Conservation (phyloP, 1,140 invertebrate species). For the Bombus confusus region DNA sequence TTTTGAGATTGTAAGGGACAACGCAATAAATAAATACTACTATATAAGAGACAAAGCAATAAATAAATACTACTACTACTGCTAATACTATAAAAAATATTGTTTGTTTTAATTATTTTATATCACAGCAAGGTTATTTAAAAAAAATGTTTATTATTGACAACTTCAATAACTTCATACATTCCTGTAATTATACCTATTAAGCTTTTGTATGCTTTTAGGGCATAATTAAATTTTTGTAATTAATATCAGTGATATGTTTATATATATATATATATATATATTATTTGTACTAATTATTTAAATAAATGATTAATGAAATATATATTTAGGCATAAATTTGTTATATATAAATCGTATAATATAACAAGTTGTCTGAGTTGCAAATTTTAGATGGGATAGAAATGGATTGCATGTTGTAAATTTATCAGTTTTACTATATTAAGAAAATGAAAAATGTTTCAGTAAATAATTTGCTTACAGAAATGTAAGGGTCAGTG, state of each 20-base stretch:
- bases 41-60: too few relatives aligned
- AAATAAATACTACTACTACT: too few relatives aligned
- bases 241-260: not conserved
- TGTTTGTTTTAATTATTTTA: not conserved
- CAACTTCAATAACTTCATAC: not conserved
- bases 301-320: not conserved
- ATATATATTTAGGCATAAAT: not conserved
- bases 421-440: not conserved
- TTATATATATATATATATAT: not conserved
- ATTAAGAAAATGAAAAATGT: not conserved
- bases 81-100: not conserved
- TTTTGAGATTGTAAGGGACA: too few relatives aligned
- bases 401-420: not conserved
- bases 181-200: not conserved
- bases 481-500: conserved; percentile 78
- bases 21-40: too few relatives aligned
- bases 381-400: not conserved
- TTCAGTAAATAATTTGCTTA: conserved; percentile 55
- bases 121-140: not conserved
- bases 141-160: not conserved
- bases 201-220: not conserved
- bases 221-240: not conserved
- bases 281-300: not conserved
- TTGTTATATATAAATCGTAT: not conserved
- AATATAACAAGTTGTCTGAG: not conserved